Base-by-base conservation (phyloP, 2,888 invertebrate species). In the Trichogramma evanescens region DNA sequence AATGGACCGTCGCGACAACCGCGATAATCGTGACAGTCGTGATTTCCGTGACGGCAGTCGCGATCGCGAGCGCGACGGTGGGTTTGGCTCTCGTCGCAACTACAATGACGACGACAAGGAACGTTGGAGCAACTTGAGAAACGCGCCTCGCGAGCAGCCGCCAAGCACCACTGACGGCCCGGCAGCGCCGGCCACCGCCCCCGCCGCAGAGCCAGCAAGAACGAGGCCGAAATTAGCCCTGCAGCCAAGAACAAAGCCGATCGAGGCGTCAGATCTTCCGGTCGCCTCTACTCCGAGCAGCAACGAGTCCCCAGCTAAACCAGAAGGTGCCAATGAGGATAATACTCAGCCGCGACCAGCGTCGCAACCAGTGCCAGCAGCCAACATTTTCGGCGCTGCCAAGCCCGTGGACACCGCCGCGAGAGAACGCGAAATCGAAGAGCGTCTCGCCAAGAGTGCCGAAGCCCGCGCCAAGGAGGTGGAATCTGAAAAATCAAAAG, bases 351-450 rank as follows among this genome's bases (percentile, higher is more conserved):
- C 58, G 55, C 69, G 66, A 39, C 67, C 74, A 7, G 74, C 79
- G 45, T 75, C 82, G n/a, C 77, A 81, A 57, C 82, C 83, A 7
- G 82, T 82, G 55, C 80, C 86, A 2, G 82, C 87, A 0, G 84
- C 87, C 52, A 89, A 88, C 60, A 94, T 96, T 67, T 96, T 96
- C 76, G 96, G 96, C n/a, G 89, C 86, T 42, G 96, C 96, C 13
- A 93, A 91, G 75, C 96, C 96, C 0, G 96, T 97, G 0, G 95
- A 96, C 75, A 97, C 96, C 2, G 87, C 92, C 56, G 89, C 92
- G 51, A 85, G 89, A 69, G 95, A 95, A 72, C 83, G 91, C 57
- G 91, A 94, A 80, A 95, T 96, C 66, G 96, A 96, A 74, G 91
- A 93, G 74, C 86, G 92, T 67, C 80, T 95, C 54, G 85, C 86